Evolutionary conservation across 2,797 vertebrate species (phyloP).

Genomic region (Macropodus opercularis): DNA sequence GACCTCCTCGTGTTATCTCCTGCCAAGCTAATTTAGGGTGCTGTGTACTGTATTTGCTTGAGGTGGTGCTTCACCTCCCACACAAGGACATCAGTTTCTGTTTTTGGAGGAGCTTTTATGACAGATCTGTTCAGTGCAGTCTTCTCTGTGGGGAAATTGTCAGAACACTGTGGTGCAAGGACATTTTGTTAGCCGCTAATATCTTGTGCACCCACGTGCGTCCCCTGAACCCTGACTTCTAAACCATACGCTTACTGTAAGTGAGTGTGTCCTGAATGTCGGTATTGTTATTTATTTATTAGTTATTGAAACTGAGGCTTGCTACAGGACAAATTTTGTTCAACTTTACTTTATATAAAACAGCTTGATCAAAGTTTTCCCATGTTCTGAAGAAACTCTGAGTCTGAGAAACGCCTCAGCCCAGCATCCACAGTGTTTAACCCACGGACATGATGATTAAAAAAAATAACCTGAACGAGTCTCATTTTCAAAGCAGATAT

Average conservation of each 20-base stretch:
- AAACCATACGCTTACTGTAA: constrained; percentile 17
- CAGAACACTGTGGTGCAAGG: constrained; percentile 34
- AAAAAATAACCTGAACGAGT: too few species aligned
- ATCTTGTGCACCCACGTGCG: constrained; percentile 41
- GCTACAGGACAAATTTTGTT: background rate
- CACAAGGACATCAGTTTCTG: constrained; percentile 41
- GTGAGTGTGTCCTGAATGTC: constrained; percentile 23
- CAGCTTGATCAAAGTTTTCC: too few species aligned
- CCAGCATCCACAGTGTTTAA: too few species aligned
- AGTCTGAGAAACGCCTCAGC: too few species aligned
- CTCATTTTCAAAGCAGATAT: too few species aligned
- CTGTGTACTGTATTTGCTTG: constrained; percentile 8
- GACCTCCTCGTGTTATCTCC: constrained; percentile 7
- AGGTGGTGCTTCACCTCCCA: constrained; percentile 40
- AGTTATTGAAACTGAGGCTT: constrained; percentile 5
- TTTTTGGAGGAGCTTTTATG: constrained; percentile 36
- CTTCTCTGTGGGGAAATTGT: constrained; percentile 24
- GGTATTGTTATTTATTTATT: constrained; percentile 19
- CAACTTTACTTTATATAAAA: too few species aligned
- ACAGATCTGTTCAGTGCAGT: constrained; percentile 38
- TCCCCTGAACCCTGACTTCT: constrained; percentile 16
- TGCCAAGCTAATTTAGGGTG: constrained; percentile 25
- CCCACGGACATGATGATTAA: too few species aligned
- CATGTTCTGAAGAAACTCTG: too few species aligned
- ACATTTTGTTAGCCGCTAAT: constrained; percentile 39